phyloP scores from a whole-genome alignment of 2,113 vertebrate genomes.

The Chloropsis hardwickii region DNA sequence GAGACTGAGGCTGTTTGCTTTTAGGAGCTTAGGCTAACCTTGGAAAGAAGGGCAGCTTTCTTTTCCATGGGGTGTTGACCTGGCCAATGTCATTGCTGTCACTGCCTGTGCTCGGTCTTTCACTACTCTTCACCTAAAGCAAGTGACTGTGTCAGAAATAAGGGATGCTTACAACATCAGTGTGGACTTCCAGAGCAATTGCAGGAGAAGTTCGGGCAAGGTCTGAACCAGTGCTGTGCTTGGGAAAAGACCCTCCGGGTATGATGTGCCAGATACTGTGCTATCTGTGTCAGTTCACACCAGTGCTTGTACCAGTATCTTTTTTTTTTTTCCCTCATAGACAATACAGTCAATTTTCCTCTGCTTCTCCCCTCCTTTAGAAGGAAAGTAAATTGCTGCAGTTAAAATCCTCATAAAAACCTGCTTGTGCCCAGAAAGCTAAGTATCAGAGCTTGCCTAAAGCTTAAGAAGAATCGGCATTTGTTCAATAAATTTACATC shows the following conservation, averaged over 20 bases:
- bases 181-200: neutral
- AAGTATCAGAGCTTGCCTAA: constrained; percentile 20
- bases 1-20: neutral
- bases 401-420: neutral
- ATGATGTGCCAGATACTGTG: neutral
- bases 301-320: neutral
- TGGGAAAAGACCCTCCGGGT: neutral
- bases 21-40: neutral
- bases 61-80: neutral
- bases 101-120: fast-evolving
- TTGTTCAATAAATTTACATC: constrained; percentile 63
- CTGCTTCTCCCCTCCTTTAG: neutral
- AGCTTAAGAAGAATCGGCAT: constrained; percentile 43
- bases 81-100: neutral
- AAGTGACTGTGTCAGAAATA: neutral
- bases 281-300: neutral
- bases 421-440: constrained; percentile 32
- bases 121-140: neutral
- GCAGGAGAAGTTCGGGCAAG: neutral
- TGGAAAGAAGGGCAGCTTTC: neutral
- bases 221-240: neutral
- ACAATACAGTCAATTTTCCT: neutral
- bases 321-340: neutral
- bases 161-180: neutral
- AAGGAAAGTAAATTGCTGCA: neutral